phyloP scores from a whole-genome alignment of 2,797 vertebrate species.

The Mormyrops boulengeri region DNA sequence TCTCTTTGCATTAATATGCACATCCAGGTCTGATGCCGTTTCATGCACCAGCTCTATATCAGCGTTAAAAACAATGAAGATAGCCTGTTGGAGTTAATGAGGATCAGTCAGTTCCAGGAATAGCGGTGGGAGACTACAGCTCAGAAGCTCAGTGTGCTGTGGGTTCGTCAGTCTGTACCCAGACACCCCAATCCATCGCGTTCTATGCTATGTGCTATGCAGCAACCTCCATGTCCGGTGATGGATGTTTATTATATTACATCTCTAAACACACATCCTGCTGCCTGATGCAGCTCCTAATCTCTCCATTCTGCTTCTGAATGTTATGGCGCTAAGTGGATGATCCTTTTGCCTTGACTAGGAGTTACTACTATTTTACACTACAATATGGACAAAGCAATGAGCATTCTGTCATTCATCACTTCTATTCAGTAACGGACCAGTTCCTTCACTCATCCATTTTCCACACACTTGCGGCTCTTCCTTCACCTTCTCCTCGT shows the following conservation, averaged over 20 bases:
- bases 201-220: not conserved
- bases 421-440: conserved; percentile 19
- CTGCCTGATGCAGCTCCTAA: not conserved
- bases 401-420: not conserved
- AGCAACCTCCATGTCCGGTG: not conserved
- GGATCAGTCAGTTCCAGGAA: not conserved
- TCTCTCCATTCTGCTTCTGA: not conserved
- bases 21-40: conserved; percentile 43
- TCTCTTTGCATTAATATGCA: not conserved
- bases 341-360: not conserved
- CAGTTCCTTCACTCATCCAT: not conserved
- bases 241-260: not conserved
- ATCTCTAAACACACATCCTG: not conserved
- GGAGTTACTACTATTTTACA: not conserved
- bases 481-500: conserved; percentile 63
- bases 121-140: not conserved
- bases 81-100: not conserved
- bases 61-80: not conserved
- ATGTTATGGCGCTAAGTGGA: not conserved
- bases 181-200: not conserved
- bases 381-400: not conserved
- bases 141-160: not conserved
- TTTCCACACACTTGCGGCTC: conserved; percentile 19
- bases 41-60: conserved; percentile 40
- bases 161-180: not conserved